Conservation (phyloP, 2,888 invertebrate genomes). For the Scaptomyza reducta region DNA sequence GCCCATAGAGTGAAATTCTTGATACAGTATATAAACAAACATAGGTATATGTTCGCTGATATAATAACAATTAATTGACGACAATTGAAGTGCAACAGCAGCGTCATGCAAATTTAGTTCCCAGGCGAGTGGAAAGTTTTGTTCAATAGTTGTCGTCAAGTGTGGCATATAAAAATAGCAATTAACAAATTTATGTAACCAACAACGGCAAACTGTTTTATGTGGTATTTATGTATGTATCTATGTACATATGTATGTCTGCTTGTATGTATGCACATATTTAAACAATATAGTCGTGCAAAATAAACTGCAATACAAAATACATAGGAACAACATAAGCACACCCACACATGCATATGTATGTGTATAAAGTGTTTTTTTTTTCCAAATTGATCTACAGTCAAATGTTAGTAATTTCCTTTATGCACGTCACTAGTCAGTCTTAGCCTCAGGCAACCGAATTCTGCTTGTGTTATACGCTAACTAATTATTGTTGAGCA, state of each 20-base stretch:
- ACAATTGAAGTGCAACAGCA: conserved; percentile 68
- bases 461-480: conserved; percentile 1
- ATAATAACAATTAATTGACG: conserved; percentile 67
- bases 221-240: conserved; percentile 1
- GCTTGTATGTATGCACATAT: no score
- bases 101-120: conserved; percentile 46
- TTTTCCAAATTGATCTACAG: conserved; percentile 44
- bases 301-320: conserved; percentile 40
- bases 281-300: neutral
- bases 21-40: conserved; percentile 3
- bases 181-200: conserved; percentile 77
- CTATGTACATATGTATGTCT: neutral
- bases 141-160: conserved; percentile 53
- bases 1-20: conserved; percentile 36
- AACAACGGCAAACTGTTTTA: conserved; percentile 27
- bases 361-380: neutral
- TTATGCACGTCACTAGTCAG: conserved; percentile 30
- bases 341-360: neutral
- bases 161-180: conserved; percentile 68
- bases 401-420: conserved; percentile 52
- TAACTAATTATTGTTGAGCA: conserved; percentile 9
- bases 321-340: neutral
- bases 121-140: conserved; percentile 74
- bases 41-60: conserved; percentile 28
- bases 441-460: conserved; percentile 34